These are phyloP conservation scores for Limnothrissa miodon DNA, from an alignment of 2,113 vertebrate species.

Conservation along the genomic window DNA sequence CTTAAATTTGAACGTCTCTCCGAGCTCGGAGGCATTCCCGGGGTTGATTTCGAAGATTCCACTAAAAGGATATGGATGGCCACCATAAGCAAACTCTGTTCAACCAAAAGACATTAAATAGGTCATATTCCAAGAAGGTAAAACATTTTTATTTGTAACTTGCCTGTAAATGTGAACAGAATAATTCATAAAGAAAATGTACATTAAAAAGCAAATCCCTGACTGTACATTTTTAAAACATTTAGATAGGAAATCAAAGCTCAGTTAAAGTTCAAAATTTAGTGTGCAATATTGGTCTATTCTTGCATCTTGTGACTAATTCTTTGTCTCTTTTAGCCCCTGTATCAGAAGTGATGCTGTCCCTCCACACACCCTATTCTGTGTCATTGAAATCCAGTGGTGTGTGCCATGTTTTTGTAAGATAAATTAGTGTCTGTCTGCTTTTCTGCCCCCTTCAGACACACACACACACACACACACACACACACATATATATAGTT, in stretches of 20 bases:
- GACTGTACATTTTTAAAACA: not conserved
- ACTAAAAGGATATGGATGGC: slow-evolving; percentile 92
- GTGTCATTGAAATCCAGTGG: not conserved
- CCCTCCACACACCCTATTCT: not conserved
- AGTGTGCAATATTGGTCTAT: not conserved
- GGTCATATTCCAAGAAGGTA: not conserved
- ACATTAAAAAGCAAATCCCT: not conserved
- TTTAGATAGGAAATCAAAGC: not conserved
- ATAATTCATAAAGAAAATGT: not conserved
- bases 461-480: not conserved
- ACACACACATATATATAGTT: not conserved
- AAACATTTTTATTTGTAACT: not conserved
- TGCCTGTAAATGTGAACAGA: not conserved
- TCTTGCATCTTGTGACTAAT: not conserved
- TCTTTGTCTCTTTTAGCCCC: not conserved
- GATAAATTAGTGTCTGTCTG: not conserved
- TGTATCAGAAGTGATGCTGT: not conserved
- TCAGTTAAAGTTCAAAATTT: not conserved
- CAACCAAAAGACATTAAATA: slow-evolving; percentile 42
- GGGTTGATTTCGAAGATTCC: slow-evolving; percentile 94
- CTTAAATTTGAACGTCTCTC: slow-evolving; percentile 97
- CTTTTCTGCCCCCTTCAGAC: not conserved
- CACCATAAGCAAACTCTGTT: slow-evolving; percentile 91
- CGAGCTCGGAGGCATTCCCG: slow-evolving; percentile 84
- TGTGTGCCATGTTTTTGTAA: not conserved